Evolutionary conservation across 2,797 vertebrate genomes (phyloP).

Genomic region (Gallirallus australis): DNA sequence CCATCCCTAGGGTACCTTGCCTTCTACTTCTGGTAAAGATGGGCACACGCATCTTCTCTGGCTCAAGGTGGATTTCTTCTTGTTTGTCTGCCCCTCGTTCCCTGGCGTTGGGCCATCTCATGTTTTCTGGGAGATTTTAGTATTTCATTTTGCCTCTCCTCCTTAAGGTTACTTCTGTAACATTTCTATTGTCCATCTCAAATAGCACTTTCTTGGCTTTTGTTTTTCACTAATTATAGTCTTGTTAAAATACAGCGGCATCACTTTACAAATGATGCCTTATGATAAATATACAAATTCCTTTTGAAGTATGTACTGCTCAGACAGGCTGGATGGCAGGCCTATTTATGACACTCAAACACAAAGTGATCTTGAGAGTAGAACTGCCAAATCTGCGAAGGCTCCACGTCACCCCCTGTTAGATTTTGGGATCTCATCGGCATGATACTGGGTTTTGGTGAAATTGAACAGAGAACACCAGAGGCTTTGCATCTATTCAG

Average conservation of each 20-base stretch:
- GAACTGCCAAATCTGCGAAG: neutral
- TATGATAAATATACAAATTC: constrained; percentile 5
- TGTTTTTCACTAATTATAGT: neutral
- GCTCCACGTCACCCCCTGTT: neutral
- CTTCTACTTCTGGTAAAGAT: neutral
- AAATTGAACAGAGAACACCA: neutral
- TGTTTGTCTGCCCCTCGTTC: neutral
- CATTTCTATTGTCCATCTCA: neutral
- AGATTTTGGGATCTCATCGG: neutral
- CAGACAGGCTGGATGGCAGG: neutral
- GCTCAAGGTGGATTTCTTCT: neutral
- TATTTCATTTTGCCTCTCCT: neutral
- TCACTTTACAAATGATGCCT: neutral
- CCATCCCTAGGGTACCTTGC: neutral
- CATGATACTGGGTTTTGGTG: neutral
- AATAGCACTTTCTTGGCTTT: neutral
- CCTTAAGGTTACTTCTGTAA: neutral
- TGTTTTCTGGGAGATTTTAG: neutral
- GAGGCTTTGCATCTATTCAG: neutral
- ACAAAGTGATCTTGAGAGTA: neutral
- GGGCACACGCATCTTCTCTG: neutral
- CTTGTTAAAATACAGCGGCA: neutral
- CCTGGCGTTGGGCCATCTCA: neutral
- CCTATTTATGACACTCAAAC: neutral
- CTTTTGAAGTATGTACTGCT: neutral